Base-by-base conservation (phyloP, 2,888 invertebrate species). In the Polydrusus pterygomalis region DNA sequence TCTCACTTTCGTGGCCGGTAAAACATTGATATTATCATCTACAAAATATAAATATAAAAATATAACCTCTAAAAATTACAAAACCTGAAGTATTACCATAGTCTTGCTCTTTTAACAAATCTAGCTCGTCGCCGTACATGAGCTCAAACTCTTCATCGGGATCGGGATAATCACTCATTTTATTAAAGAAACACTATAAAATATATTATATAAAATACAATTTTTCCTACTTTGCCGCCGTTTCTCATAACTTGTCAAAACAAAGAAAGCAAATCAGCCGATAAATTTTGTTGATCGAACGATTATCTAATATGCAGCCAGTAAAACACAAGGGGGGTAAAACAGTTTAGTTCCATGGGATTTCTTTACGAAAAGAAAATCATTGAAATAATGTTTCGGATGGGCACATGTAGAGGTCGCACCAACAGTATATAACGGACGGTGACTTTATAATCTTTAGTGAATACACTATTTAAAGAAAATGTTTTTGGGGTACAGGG, bases 61-160 rank as follows among this genome's bases (percentile, higher is more conserved):
- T n/a, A 40, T 63, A 71, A 51, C 54, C 69, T 58, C 17, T 0
- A 60, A 38, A 60, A 38, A 17, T 0, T 11, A 8, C 13, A 17
- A 10, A 38, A 10, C 0, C 15, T 34, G 11, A 40, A 18, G 10
- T 40, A 5, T 38, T 62, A 68, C 51, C 62, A 60, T 76, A 84
- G 68, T 90, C 89, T 72, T 88, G 85, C 80, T 92, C 91, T 49
- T 89, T 88, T 43, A 93, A 83, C 85, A 93, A 85, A 81, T 93
- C 93, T 79, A 93, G 83, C 81, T 94, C 93, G 84, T 94, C 93
- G 47, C 91, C 91, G 81, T 93, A 93, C 89, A 91, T 91, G 65
- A 93, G 88, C 84, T 94, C 94, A 82, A 92, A 94, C 80, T 88
- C 87, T 91, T 88, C 88, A 47, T 87, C 86, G 0, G 89, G 88